Evolutionary conservation across 2,888 invertebrate species (phyloP).

Genomic region (Himalopsyche anomala): DNA sequence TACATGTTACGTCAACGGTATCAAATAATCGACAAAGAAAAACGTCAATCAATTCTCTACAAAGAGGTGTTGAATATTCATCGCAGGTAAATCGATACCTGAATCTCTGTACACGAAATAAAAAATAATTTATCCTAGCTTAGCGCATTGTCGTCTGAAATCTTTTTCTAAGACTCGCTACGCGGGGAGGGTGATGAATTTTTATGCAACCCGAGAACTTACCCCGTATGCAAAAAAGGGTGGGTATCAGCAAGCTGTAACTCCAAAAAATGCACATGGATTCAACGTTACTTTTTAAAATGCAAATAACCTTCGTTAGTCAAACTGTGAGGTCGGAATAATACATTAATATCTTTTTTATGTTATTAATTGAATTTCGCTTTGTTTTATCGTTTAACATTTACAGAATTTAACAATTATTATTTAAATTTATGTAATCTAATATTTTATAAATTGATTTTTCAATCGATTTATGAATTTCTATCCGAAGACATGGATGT

Average conservation of each 20-base stretch:
- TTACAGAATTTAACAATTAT: too few relatives aligned
- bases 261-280: conserved; percentile 44
- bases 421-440: too few relatives aligned
- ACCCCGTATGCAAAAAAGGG: conserved; percentile 58
- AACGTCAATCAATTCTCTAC: conserved; percentile 57
- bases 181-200: conserved; percentile 48
- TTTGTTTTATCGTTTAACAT: too few relatives aligned
- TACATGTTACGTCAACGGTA: conserved; percentile 43
- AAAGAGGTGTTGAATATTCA: conserved; percentile 64
- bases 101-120: neutral
- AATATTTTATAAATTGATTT: too few relatives aligned
- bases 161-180: conserved; percentile 12
- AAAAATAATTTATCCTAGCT: neutral
- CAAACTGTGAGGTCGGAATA: neutral
- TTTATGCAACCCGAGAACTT: conserved; percentile 59
- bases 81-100: conserved; percentile 58
- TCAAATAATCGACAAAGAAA: conserved; percentile 48
- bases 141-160: conserved; percentile 18
- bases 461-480: too few relatives aligned
- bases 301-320: neutral
- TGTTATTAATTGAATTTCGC: too few relatives aligned
- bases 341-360: too few relatives aligned
- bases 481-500: too few relatives aligned
- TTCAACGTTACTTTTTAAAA: conserved; percentile 48
- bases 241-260: conserved; percentile 9